phyloP scores from a whole-genome alignment of 2,113 vertebrate species.

The Caracal caracal region DNA sequence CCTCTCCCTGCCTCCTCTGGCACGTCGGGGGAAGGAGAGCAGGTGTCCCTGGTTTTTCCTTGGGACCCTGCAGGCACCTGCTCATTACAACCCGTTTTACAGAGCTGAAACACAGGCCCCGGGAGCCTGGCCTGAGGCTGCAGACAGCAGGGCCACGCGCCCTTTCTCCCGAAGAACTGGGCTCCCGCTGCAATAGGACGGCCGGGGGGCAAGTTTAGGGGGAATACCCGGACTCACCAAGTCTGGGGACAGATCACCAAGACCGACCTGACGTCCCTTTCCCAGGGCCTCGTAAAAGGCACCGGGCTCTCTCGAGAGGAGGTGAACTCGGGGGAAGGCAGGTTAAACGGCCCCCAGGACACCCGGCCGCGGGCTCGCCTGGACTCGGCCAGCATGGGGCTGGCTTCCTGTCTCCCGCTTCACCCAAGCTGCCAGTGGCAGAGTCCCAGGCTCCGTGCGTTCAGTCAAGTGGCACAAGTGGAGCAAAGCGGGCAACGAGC shows the following conservation, averaged over 20 bases:
- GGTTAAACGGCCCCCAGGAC: neutral
- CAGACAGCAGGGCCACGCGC: neutral
- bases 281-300: neutral
- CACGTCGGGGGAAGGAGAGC: neutral
- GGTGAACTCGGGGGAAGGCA: neutral
- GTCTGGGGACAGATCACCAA: neutral
- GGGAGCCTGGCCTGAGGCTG: neutral
- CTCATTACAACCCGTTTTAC: neutral
- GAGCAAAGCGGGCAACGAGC: neutral
- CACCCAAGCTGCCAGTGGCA: neutral
- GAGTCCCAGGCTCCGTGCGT: constrained; percentile 25
- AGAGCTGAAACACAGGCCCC: neutral
- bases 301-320: neutral
- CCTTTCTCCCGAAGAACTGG: neutral
- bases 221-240: neutral
- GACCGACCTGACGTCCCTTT: neutral
- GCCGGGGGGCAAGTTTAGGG: neutral
- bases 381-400: neutral
- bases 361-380: neutral
- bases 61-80: neutral
- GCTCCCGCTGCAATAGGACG: neutral
- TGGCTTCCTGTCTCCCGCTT: neutral
- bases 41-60: neutral
- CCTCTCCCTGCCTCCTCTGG: neutral
- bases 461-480: neutral